Evolutionary conservation across 2,113 vertebrate genomes (phyloP), one percentile per base, ranked within the genome.

Genomic region (Plecotus auritus): DNA sequence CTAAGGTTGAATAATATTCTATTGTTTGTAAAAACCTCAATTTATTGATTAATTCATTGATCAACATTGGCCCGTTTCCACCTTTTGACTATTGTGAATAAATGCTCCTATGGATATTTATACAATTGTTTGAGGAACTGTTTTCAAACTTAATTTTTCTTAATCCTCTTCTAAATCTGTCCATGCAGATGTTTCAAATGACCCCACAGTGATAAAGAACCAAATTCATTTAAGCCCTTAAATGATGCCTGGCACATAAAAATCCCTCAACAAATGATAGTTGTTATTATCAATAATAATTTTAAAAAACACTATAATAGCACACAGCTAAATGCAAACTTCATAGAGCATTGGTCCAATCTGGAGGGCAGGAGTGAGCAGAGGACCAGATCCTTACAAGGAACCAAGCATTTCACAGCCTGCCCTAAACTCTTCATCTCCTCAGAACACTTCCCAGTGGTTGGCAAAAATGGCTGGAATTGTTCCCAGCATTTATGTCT

Each of bases 401-500:
- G 23, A 77, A 32, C 4, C 32, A 66, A 67, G 56, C 3, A 32
- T 59, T 76, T 10, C 23, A 10, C 12, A 35, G 17, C 3, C 37
- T 78, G 7, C 16, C 45, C 26, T 42, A 5, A 23, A 30, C 7
- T 14, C 3, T 10, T 51, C 20, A 4, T 35, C 3, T 16, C 42
- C 37, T 40, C 32, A 11, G 22, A 45, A 45, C 30, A 40, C 81
- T 40, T 54, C 11, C 35, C 42, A 49, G 59, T 4, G 66, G 9
- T 1, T 42, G 42, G 30, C 74, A 37, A 67, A 88, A 70, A 10
- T 0, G 26, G 9, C 23, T 56, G 17, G 37, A 35, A 18, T 16
- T 37, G 69, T 97, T 73, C 89, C 97, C 93, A 88, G 94, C 32
- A 89, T 93, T 96, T 77, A 76, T 47, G 9, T 47, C 91, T 16